phyloP scores from a whole-genome alignment of 1,140 invertebrate genomes.

The Elymnias hypermnestra region DNA sequence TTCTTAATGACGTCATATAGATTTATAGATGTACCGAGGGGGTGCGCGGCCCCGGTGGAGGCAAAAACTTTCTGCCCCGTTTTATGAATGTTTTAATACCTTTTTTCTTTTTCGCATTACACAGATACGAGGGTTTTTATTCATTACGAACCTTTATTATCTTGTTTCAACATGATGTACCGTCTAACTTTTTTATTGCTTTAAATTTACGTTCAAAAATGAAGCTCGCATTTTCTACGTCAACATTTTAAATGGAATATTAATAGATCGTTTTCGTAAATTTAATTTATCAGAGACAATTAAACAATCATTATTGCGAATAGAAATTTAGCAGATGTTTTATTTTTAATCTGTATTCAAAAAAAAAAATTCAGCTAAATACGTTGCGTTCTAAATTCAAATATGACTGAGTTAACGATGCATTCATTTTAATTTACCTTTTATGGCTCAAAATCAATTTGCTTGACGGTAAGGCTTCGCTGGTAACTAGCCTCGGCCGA shows the following conservation, averaged over 20 bases:
- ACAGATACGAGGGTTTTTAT: constrained; percentile 22
- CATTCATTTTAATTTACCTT: too few species aligned
- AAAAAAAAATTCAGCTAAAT: constrained; percentile 12
- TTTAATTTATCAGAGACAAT: too few species aligned
- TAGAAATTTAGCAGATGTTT: too few species aligned
- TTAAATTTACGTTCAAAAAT: constrained; percentile 2
- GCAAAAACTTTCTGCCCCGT: constrained; percentile 50
- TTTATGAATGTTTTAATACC: constrained; percentile 56
- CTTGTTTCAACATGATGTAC: constrained; percentile 12
- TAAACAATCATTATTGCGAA: too few species aligned
- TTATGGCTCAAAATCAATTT: too few species aligned
- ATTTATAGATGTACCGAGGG: constrained; percentile 62
- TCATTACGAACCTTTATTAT: constrained; percentile 22
- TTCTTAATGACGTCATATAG: constrained; percentile 73
- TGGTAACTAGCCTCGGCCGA: too few species aligned
- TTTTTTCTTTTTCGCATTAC: constrained; percentile 23
- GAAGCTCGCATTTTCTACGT: neutral
- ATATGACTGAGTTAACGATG: constrained; percentile 26
- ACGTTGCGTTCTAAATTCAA: constrained; percentile 50
- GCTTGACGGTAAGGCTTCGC: too few species aligned
- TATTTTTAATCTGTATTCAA: too few species aligned
- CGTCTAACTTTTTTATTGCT: constrained; percentile 13
- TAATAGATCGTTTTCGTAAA: too few species aligned
- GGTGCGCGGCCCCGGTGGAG: constrained; percentile 37
- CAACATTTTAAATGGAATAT: too few species aligned